phyloP scores from a whole-genome alignment of 2,797 vertebrate species.

The Onychomys arenicola region DNA sequence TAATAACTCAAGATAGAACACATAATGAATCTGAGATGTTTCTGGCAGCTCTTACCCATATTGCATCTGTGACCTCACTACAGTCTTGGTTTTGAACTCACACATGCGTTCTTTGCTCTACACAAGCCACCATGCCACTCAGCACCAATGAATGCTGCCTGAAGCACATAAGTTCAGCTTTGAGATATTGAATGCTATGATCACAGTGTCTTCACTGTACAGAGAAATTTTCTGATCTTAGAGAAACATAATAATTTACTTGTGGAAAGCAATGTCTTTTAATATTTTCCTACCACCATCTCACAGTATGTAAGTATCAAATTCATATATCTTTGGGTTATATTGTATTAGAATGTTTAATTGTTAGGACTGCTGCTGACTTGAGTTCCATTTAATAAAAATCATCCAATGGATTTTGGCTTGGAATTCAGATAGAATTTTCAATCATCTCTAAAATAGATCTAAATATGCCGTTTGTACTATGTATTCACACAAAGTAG shows the following conservation, averaged over 20 bases:
- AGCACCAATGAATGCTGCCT: neutral
- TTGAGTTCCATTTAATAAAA: neutral
- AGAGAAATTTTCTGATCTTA: neutral
- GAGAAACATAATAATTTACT: neutral
- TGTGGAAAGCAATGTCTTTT: neutral
- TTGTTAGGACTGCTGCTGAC: neutral
- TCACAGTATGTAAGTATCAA: neutral
- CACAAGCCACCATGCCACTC: no score
- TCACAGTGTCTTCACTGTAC: neutral
- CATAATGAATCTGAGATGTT: neutral
- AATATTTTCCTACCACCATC: neutral
- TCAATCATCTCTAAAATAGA: neutral
- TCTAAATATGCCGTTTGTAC: neutral
- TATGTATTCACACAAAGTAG: neutral
- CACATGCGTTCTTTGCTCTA: no score
- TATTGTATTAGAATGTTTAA: neutral
- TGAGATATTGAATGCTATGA: neutral
- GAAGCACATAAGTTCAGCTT: neutral
- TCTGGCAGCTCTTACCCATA: neutral
- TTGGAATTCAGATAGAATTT: neutral
- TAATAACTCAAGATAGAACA: neutral
- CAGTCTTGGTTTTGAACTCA: neutral
- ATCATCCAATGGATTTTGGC: neutral
- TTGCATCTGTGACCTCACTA: neutral
- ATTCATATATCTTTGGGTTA: neutral